Evolutionary conservation across 35 echinoderm and acorn worm species (phyloP), one percentile per base, ranked within the genome.

Genomic region (Lytechinus variegatus): DNA sequence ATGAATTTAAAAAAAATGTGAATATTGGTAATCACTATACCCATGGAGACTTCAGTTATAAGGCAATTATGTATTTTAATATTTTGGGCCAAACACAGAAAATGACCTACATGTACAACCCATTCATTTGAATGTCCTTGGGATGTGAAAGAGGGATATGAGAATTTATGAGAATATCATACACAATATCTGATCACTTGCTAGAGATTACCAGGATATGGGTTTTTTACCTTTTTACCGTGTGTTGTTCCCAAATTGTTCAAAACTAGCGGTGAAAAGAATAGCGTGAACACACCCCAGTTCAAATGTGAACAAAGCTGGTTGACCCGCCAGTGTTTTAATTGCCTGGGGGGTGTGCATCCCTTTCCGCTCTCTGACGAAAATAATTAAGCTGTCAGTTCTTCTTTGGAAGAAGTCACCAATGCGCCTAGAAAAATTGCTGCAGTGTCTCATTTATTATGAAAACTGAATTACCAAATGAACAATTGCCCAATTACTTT

Each of bases 311-410:
- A 79, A 79, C 66, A 79, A 71, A 24, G 16, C 66, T 3, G 66
- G 19, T 79, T 5, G 66, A 79, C 61, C 33, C 4, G 61, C 61
- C 6, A 71, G 61, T 71, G 61, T 71, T 71, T 71, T 79, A 79
- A 79, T 79, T 79, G 66, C 66, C 66, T 79, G 66, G 66, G 66
- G 66, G 66, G 66, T 79, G 7, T 24, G 9, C 66, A 24, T 79
- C 66, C 66, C 66, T 79, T 79, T 79, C 66, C 66, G 66, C 66
- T 79, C 66, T 79, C 66, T 79, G 66, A n/a, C 66, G 19, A 79
- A 79, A 79, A 79, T 79, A 79, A 79, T 79, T 79, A 79, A 79
- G n/a, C 66, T 79, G 66, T 79, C 66, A 79, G 66, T 7, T 79
- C 66, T 79, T 79, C 14, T 79, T 79, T 5, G 66, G 19, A 58